phyloP scores from a whole-genome alignment of 2,888 invertebrate species.

The Noctua janthe region DNA sequence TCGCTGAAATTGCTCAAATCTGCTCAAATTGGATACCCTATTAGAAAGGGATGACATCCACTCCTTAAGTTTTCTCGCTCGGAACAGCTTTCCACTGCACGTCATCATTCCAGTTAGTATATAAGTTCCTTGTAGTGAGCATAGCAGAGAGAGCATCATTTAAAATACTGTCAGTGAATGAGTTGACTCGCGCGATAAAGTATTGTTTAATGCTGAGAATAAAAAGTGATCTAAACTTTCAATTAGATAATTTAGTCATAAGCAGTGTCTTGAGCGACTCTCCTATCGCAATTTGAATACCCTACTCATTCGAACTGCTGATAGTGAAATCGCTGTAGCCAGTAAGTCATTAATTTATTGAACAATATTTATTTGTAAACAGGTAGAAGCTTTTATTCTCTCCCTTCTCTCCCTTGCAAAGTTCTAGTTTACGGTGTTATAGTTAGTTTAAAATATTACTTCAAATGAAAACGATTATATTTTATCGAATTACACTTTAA shows the following conservation, averaged over 20 bases:
- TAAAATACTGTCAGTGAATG: background rate
- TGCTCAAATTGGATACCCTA: too few species aligned
- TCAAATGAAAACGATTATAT: background rate
- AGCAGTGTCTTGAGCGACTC: background rate
- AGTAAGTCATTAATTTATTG: constrained; percentile 21
- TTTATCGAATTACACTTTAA: background rate
- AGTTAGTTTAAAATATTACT: background rate
- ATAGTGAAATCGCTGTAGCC: background rate
- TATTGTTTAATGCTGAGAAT: constrained; percentile 14
- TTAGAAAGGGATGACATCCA: too few species aligned
- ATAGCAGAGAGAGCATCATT: too few species aligned
- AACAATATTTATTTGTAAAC: background rate
- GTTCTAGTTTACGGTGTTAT: background rate
- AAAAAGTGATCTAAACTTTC: background rate
- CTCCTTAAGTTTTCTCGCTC: too few species aligned
- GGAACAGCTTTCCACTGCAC: too few species aligned
- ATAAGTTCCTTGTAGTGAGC: too few species aligned
- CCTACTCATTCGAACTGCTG: constrained; percentile 6
- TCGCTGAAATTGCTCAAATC: too few species aligned
- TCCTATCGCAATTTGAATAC: background rate
- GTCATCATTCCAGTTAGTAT: too few species aligned
- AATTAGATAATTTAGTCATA: constrained; percentile 4
- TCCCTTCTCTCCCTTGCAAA: background rate
- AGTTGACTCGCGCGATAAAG: background rate
- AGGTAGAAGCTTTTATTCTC: background rate